Evolutionary conservation across 2,113 vertebrate species (phyloP), one percentile per base, ranked within the genome.

Genomic region (Hassar affinis): DNA sequence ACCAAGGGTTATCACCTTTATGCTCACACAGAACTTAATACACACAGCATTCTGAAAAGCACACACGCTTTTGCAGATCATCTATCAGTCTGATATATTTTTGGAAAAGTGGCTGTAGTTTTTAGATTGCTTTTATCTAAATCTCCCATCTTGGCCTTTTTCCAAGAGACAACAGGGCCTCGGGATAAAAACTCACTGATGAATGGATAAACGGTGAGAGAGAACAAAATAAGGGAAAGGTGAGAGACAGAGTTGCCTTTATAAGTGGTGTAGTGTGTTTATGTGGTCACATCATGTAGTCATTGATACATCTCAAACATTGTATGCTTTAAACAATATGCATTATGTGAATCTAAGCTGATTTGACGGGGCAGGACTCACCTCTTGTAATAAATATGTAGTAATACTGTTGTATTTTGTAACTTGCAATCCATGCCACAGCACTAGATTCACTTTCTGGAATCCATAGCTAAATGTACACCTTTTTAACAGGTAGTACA

Each of bases 71-170:
- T 76, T 12, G 54, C 1, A 35, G 18, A 30, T 25, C 20, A 14
- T 38, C 74, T 56, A 54, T 54, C 18, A 52, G 27, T 52, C 14
- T 17, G 47, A 51, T 6, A 76, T 76, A 54, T 30, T 51, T 74
- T 51, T 6, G 72, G 47, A 52, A 30, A 76, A 76, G 8, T n/a
- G 2, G 27, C 35, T 17, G 0, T 33, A 76, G 74, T 56, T 77
- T 35, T 56, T 47, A 47, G 25, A 61, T 79, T 7, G 6, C 20
- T 78, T 56, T 78, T 57, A 76, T 78, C 57, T 62, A 62, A 79
- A 62, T 61, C 15, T 49, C 22, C 6, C 14, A 62, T 47, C 42
- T 79, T 77, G 74, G 18, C 51, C 35, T 30, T 62, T 79, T 22
- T 22, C 51, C 74, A 56, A 75, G 6, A 20, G 57, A 22, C 22